These are phyloP conservation scores for Crenichthys baileyi DNA, from an alignment of 2,797 vertebrate species.

Conservation along the genomic window DNA sequence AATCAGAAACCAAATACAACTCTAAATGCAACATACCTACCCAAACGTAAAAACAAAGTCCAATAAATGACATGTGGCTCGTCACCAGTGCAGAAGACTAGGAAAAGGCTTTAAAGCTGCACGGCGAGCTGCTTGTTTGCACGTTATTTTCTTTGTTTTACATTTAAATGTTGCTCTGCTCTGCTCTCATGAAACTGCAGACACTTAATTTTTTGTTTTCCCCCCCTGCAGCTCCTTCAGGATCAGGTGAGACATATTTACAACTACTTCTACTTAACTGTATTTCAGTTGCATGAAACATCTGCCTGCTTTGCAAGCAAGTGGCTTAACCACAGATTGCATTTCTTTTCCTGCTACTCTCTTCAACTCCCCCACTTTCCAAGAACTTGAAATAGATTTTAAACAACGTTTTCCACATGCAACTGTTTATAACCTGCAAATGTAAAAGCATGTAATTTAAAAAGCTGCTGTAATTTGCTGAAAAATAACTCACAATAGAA, in stretches of 20 bases:
- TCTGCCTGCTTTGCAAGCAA: constrained; percentile 20
- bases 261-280: constrained; percentile 3
- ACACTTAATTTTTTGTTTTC: constrained; percentile 30
- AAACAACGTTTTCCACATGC: constrained; percentile 31
- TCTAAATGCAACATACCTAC: too few species aligned
- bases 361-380: constrained; percentile 35
- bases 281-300: constrained; percentile 26
- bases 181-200: constrained; percentile 31
- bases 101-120: constrained; percentile 2
- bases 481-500: not conserved
- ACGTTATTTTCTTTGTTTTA: constrained; percentile 10
- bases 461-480: not conserved
- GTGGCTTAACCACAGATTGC: constrained; percentile 27
- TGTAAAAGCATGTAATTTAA: not conserved
- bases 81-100: constrained; percentile 6
- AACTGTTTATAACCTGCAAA: not conserved
- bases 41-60: not conserved
- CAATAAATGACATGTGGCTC: not conserved
- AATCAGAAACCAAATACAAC: too few species aligned
- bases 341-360: constrained; percentile 25
- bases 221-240: constrained; percentile 85
- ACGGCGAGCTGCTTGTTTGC: not conserved
- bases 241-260: constrained; percentile 83
- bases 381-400: constrained; percentile 46
- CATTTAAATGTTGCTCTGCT: constrained; percentile 21